phyloP scores from a whole-genome alignment of 2,113 vertebrate species.

The Lycocorax pyrrhopterus region DNA sequence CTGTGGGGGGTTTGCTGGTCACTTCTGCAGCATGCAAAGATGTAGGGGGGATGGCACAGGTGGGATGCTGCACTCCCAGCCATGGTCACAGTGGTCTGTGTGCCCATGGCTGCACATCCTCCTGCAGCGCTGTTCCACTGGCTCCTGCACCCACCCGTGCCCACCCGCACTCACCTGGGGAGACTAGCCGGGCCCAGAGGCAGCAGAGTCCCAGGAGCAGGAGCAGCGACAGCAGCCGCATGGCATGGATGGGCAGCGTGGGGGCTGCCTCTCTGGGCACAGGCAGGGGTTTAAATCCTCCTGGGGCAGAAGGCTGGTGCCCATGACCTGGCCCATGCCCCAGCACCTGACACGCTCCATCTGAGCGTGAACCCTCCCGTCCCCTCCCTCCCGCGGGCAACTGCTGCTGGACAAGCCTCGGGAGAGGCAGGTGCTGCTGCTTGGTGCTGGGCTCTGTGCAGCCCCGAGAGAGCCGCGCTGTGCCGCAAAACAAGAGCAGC shows the following conservation, averaged over 20 bases:
- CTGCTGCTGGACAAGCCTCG: background rate
- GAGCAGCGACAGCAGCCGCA: background rate
- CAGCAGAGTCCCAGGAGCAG: conserved; percentile 50
- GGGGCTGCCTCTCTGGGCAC: background rate
- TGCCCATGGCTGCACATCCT: accelerated
- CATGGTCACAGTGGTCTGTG: accelerated
- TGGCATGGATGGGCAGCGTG: accelerated
- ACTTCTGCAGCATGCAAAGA: background rate
- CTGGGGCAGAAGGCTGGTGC: background rate
- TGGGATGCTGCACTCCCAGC: background rate
- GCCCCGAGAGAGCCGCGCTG: accelerated
- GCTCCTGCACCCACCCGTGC: accelerated
- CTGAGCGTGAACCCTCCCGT: background rate
- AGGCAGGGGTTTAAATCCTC: conserved; percentile 4
- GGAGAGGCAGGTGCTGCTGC: background rate
- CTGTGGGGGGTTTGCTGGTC: accelerated
- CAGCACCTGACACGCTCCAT: background rate
- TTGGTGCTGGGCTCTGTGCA: background rate
- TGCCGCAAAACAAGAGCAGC: background rate
- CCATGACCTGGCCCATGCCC: background rate
- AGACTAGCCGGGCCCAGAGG: conserved; percentile 7
- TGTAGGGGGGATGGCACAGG: accelerated
- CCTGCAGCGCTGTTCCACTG: accelerated
- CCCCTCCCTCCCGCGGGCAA: background rate
- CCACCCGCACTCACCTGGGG: background rate